Evolutionary conservation across 2,888 invertebrate genomes (phyloP).

Genomic region (Nemotelus pantherinus): DNA sequence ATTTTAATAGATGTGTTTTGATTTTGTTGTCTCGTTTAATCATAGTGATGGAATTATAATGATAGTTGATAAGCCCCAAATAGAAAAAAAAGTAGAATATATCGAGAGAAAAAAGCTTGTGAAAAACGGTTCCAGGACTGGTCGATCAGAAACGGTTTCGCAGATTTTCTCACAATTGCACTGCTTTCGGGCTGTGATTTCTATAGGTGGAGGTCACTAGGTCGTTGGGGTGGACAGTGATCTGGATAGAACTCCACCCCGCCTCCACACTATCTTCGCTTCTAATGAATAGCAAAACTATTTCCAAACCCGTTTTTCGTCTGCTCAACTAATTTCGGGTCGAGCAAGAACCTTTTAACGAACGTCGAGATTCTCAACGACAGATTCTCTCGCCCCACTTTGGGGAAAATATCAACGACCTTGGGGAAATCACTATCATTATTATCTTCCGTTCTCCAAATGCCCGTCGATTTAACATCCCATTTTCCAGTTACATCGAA

Average conservation of each 20-base stretch:
- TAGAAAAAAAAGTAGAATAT: not conserved
- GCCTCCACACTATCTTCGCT: slow-evolving; percentile 43
- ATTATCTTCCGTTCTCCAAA: slow-evolving; percentile 31
- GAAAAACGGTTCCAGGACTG: not conserved
- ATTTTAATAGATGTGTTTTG: not conserved
- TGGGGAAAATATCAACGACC: slow-evolving; percentile 38
- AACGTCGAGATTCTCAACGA: slow-evolving; percentile 25
- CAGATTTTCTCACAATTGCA: not conserved
- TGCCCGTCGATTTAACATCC: slow-evolving; percentile 22
- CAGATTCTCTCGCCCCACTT: not conserved
- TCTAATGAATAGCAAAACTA: slow-evolving; percentile 26
- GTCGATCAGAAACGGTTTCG: not conserved
- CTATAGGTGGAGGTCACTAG: slow-evolving; percentile 62
- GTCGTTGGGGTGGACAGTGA: slow-evolving; percentile 60
- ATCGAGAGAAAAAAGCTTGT: not conserved
- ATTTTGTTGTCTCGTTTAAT: not conserved
- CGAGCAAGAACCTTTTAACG: slow-evolving; percentile 26
- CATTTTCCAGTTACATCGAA: slow-evolving; percentile 44
- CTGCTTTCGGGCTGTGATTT: no score
- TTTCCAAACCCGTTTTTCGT: not conserved
- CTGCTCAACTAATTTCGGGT: slow-evolving; percentile 23
- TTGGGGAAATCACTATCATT: slow-evolving; percentile 41
- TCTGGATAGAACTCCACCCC: slow-evolving; percentile 50
- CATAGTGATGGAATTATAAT: not conserved
- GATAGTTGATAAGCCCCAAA: not conserved